Percentiles rank a stretch among this genome's conserved stretches.
These are phyloP conservation scores for Crocuta crocuta DNA, from an alignment of 2,113 vertebrate genomes.

Conservation along the genomic window DNA sequence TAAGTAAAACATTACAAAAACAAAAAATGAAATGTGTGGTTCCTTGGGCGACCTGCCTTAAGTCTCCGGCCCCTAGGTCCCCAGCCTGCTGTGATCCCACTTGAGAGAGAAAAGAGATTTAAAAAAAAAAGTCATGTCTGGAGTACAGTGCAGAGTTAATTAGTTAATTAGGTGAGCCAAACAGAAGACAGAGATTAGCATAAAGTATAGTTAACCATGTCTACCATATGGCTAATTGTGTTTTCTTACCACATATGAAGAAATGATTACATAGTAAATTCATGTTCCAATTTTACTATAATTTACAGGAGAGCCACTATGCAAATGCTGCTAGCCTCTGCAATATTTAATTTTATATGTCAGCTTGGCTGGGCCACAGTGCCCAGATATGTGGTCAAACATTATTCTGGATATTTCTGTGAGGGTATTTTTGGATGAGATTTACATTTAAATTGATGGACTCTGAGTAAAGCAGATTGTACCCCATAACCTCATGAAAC, in stretches of 20 bases:
- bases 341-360: background rate
- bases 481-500: background rate
- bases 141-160: slow-evolving; percentile 72
- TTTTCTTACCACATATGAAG: slow-evolving; percentile 70
- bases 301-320: slow-evolving; percentile 66
- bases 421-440: background rate
- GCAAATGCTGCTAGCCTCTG: slow-evolving; percentile 63
- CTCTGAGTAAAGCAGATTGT: background rate
- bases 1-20: no score
- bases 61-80: no score
- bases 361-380: background rate
- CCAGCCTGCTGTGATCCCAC: no score
- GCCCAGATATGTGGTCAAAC: background rate
- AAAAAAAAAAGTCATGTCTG: slow-evolving; percentile 12
- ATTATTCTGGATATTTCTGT: background rate
- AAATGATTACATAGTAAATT: slow-evolving; percentile 68
- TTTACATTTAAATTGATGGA: background rate
- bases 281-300: slow-evolving; percentile 61
- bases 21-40: no score
- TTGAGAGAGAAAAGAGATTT: no score
- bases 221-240: slow-evolving; percentile 67
- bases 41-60: no score
- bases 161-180: slow-evolving; percentile 80
- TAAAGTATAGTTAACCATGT: slow-evolving; percentile 74
- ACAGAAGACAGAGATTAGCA: slow-evolving; percentile 76